Base-by-base conservation (phyloP, 2,888 invertebrate species). In the Cerastis rubricosa region DNA sequence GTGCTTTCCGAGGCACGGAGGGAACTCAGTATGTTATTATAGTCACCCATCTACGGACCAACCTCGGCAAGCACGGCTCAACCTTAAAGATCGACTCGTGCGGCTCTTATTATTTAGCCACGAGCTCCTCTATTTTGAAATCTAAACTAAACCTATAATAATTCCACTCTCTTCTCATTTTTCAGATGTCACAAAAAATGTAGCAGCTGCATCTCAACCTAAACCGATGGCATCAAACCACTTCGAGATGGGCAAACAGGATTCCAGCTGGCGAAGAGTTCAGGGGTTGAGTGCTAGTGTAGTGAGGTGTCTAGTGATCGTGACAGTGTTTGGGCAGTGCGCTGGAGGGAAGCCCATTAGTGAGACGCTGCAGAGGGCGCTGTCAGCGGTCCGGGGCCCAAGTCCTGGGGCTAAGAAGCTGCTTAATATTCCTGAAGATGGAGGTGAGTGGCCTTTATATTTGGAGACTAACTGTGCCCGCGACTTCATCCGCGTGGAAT, bases 321-420 rank as follows among this genome's bases (percentile, higher is more conserved):
- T 94, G 92, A 73, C 91, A 75, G 91, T 94, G 92, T 85, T 90
- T 51, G 91, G 91, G 73, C 91, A 91, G 85, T 91, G 92, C 78
- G 94, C 88, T 74, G 91, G 91, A 68, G 94, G 93, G 12, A 96
- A 96, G 92, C 96, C 96, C 87, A 97, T 97, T 90, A 97, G 97
- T 89, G 97, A 97, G 92, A 97, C 97, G 83, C 90, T 97, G 88
- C 97, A 97, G 92, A 90, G 97, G 90, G 97, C 97, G 89, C 91
- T 97, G 91, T 97, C 97, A 40, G 97, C 97, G 64, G 97, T 96
- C 8, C 87, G 97, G 0, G 97, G 97, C 1, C 97, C 97, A 63
- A 97, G 97, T 83, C 97, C 97, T 66, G 97, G 97, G 0, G 97
- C 97, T 12, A 97, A 97, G 94, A 97, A 97, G 90, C 89, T 97